A percentile compares a stretch with the other conserved stretches of the same genome.
Evolutionary conservation across 2,888 invertebrate genomes (phyloP).

Genomic region (Steinernema carpocapsae): DNA sequence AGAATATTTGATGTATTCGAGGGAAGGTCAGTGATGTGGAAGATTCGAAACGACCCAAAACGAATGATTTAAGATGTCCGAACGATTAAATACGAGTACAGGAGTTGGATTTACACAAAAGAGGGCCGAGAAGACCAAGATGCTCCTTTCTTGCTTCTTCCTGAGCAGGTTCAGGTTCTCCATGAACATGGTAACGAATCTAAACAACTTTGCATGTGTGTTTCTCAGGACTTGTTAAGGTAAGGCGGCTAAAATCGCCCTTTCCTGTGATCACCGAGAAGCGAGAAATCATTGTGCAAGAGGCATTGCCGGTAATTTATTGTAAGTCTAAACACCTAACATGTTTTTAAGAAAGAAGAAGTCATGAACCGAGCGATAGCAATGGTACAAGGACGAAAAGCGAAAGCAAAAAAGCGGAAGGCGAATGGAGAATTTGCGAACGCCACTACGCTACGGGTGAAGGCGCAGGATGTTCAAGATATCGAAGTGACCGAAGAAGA

Average conservation of each 20-base stretch:
- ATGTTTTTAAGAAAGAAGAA: not conserved
- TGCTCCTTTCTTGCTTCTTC: conserved; percentile 38
- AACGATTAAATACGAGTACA: not conserved
- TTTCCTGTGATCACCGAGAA: not conserved
- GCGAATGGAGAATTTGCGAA: conserved; percentile 17
- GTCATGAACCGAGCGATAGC: not conserved
- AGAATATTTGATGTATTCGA: not conserved
- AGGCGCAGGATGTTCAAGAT: not conserved
- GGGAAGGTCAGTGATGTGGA: not conserved
- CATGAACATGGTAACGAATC: conserved; percentile 46
- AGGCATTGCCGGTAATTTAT: not conserved
- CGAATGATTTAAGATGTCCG: not conserved
- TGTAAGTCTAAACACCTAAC: not conserved
- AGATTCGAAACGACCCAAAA: not conserved
- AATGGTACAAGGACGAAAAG: conserved; percentile 20
- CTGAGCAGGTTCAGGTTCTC: conserved; percentile 51
- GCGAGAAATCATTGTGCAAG: too few species aligned
- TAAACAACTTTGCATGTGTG: not conserved
- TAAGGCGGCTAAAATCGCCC: not conserved
- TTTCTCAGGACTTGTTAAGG: conserved; percentile 26
- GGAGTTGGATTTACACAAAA: not conserved
- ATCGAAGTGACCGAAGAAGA: conserved; percentile 20
- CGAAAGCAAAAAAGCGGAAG: conserved; percentile 35
- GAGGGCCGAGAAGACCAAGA: not conserved
- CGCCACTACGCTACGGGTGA: not conserved